phyloP scores from a whole-genome alignment of 1,140 invertebrate genomes.

The Trichonephila clavipes region DNA sequence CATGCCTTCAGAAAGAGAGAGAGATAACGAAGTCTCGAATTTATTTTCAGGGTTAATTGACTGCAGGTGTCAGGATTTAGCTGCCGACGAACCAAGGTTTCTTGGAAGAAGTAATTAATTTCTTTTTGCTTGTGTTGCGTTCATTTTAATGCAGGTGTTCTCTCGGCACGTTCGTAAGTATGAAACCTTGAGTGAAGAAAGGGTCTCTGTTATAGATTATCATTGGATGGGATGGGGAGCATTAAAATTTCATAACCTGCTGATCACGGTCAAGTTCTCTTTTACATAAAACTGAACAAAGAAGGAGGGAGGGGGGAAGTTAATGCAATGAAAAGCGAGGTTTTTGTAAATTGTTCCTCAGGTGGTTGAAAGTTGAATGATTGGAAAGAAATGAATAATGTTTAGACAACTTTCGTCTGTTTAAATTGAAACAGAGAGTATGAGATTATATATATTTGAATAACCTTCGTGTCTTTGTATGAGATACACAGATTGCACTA shows the following conservation, averaged over 20 bases:
- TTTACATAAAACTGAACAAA: neutral
- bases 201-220: neutral
- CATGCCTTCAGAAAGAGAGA: neutral
- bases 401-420: neutral
- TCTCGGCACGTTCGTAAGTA: neutral
- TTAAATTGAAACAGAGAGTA: too few relatives aligned
- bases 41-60: conserved; percentile 57
- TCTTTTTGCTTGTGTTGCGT: neutral
- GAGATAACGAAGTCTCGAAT: neutral
- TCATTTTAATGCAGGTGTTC: conserved; percentile 17
- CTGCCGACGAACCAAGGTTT: conserved; percentile 21
- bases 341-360: neutral
- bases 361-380: neutral
- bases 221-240: neutral
- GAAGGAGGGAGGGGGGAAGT: neutral
- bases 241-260: conserved; percentile 31
- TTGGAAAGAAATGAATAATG: neutral
- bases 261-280: neutral
- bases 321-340: neutral
- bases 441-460: too few relatives aligned
- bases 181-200: neutral
- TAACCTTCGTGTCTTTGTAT: too few relatives aligned
- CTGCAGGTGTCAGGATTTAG: conserved; percentile 19
- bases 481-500: too few relatives aligned
- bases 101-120: conserved; percentile 24